A percentile compares a stretch with the other conserved stretches of the same genome.
Evolutionary conservation across 1,140 invertebrate species (phyloP).

Genomic region (Tetragonula clypearis): DNA sequence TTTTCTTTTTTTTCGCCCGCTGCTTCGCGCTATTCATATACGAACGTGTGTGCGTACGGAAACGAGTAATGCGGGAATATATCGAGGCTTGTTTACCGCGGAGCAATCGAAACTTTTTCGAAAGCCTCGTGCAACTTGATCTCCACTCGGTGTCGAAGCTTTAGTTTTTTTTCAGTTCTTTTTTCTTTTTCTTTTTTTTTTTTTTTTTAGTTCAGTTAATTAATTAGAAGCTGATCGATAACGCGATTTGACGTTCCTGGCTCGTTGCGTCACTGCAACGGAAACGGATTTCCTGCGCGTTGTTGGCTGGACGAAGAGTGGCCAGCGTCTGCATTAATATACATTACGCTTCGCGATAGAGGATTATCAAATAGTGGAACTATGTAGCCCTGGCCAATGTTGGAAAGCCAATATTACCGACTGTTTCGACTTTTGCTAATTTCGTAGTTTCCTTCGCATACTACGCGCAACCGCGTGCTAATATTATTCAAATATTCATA

Average conservation of each 20-base stretch:
- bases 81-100: background rate
- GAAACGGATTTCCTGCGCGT: too few relatives aligned
- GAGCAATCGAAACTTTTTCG: background rate
- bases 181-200: too few relatives aligned
- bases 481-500: constrained; percentile 15
- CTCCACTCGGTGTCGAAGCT: too few relatives aligned
- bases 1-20: background rate
- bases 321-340: background rate
- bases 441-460: background rate
- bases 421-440: constrained; percentile 1
- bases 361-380: too few relatives aligned
- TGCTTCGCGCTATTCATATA: background rate
- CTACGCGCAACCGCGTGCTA: background rate
- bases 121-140: background rate
- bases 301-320: background rate
- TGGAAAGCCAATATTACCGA: background rate
- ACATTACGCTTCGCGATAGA: background rate
- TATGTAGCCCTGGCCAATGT: too few relatives aligned
- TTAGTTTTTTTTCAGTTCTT: too few relatives aligned
- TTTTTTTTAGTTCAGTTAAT: too few relatives aligned
- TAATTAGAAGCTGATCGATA: too few relatives aligned
- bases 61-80: background rate
- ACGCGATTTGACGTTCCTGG: too few relatives aligned
- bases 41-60: background rate
- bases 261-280: too few relatives aligned